Conservation (phyloP, 2,113 vertebrate species). For the Diadophis punctatus region DNA sequence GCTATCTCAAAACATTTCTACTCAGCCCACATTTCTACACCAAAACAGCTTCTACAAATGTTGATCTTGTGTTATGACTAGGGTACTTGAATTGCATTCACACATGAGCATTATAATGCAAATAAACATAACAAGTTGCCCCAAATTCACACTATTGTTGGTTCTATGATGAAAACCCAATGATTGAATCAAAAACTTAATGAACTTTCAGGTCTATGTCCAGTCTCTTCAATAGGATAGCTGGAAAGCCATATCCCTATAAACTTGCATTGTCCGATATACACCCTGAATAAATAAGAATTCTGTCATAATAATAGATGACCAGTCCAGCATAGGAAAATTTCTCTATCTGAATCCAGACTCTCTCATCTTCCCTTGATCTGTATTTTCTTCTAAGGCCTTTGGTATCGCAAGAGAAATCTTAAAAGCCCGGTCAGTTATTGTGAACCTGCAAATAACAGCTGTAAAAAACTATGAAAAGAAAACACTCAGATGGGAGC, state of each 20-base stretch:
- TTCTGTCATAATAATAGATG: background rate
- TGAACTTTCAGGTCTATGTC: background rate
- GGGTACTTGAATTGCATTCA: background rate
- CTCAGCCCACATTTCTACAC: background rate
- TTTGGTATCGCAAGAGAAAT: background rate
- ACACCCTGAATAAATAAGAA: background rate
- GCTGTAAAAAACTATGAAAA: background rate
- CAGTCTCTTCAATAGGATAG: background rate
- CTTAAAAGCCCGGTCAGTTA: background rate
- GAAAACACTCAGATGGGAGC: background rate
- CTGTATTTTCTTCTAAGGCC: background rate
- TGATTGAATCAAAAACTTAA: background rate
- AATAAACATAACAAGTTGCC: background rate
- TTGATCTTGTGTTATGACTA: background rate
- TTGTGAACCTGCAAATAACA: background rate
- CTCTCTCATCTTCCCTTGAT: background rate
- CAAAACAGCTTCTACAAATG: background rate
- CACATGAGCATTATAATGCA: background rate
- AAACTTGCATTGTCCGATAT: background rate
- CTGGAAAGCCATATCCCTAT: background rate
- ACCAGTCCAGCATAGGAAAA: background rate
- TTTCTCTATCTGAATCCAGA: background rate
- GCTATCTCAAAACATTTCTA: background rate
- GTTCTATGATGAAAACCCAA: background rate
- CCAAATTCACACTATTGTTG: background rate